Conservation (phyloP, 1,140 invertebrate genomes). For the Aricia agestis region DNA sequence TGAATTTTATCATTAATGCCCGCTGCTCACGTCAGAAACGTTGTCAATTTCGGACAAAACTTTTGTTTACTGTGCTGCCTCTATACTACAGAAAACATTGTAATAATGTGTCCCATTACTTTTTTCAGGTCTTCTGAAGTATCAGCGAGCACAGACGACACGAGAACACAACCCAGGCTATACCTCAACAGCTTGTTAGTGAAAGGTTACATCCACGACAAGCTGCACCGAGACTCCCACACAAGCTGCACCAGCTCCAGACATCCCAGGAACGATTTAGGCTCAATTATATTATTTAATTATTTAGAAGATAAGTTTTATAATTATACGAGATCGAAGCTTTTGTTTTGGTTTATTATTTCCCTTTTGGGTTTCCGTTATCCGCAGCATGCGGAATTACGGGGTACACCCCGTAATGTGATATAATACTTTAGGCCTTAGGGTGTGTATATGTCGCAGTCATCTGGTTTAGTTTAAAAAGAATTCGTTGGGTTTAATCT, state of each 20-base stretch:
- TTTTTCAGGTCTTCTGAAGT: not conserved
- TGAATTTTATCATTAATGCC: no score
- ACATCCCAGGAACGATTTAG: not conserved
- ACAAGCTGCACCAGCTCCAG: not conserved
- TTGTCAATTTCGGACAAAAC: no score
- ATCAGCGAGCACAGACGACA: not conserved
- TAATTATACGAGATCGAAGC: slow-evolving; percentile 31
- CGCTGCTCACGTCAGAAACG: no score
- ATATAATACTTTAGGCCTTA: no score
- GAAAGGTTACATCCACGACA: not conserved
- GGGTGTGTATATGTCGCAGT: no score
- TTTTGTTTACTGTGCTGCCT: no score
- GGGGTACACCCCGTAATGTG: no score
- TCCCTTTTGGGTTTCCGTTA: no score
- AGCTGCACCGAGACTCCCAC: not conserved
- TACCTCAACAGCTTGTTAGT: not conserved
- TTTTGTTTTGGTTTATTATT: slow-evolving; percentile 29
- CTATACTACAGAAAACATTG: no score
- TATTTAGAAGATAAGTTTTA: not conserved
- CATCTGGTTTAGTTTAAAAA: no score
- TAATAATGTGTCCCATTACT: not conserved
- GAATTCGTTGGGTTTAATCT: no score
- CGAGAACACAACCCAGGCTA: not conserved
- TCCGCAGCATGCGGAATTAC: no score
- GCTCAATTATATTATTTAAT: not conserved